A percentile compares a stretch with the other conserved stretches of the same genome.
Conservation (phyloP, 2,888 invertebrate species). For the Minunthozetes semirufus region DNA sequence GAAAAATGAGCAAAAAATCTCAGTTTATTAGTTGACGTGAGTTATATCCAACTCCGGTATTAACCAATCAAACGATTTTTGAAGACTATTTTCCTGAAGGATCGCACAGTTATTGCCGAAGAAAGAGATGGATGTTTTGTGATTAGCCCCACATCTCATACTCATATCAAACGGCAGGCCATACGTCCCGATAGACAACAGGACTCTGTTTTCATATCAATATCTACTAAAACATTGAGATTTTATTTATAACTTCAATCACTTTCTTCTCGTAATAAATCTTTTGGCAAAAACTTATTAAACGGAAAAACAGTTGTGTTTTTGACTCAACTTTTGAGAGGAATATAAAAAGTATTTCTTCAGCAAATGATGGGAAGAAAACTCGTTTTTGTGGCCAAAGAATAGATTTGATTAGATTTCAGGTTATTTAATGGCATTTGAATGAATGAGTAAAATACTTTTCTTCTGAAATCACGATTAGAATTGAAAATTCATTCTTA, state of each 20-base stretch:
- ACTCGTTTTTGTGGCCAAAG: too few species aligned
- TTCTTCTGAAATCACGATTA: too few species aligned
- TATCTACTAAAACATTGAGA: not conserved
- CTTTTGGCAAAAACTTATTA: not conserved
- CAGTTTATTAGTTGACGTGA: too few species aligned
- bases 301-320: too few species aligned
- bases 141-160: not conserved
- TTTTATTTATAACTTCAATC: conserved; percentile 13
- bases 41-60: not conserved
- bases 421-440: too few species aligned
- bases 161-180: not conserved
- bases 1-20: too few species aligned
- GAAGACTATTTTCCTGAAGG: not conserved
- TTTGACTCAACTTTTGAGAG: too few species aligned
- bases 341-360: too few species aligned
- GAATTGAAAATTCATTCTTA: too few species aligned
- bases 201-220: not conserved
- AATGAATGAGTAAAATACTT: too few species aligned
- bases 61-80: not conserved
- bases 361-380: too few species aligned
- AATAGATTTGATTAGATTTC: too few species aligned
- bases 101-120: conserved; percentile 8
- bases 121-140: not conserved
- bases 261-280: conserved; percentile 18
- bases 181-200: not conserved